Evolutionary conservation across 37 sponge, comb jelly and placozoan genomes (phyloP).

Genomic region (Beroe forskalii): DNA sequence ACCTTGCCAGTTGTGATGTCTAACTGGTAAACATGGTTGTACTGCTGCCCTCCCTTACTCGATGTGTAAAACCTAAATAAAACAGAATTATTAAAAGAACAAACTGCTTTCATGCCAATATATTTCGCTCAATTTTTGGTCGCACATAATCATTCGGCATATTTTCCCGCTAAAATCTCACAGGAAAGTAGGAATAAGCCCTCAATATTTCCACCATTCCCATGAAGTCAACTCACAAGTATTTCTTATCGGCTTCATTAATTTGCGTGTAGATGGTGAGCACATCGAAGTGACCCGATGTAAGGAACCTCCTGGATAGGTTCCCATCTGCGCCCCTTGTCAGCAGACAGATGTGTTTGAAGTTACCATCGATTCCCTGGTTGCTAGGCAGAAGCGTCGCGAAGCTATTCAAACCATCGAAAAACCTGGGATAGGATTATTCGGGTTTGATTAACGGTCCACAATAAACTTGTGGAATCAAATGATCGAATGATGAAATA

Average conservation of each 20-base stretch:
- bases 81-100: too few relatives aligned
- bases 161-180: too few relatives aligned
- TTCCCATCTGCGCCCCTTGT: conserved; percentile 4
- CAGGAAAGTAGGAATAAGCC: too few relatives aligned
- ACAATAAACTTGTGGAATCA: too few relatives aligned
- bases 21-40: conserved; percentile 26
- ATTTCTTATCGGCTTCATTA: neutral
- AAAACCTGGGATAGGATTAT: conserved; percentile 9
- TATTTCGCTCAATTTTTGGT: too few relatives aligned
- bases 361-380: conserved; percentile 33
- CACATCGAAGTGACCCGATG: conserved; percentile 26
- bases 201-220: too few relatives aligned
- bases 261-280: neutral
- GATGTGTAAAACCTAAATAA: conserved; percentile 43
- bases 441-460: too few relatives aligned
- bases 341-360: conserved; percentile 32
- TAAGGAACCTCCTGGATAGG: neutral
- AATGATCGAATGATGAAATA: too few relatives aligned
- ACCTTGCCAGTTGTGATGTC: conserved; percentile 4
- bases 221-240: conserved; percentile 41
- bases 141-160: too few relatives aligned
- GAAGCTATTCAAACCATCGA: conserved; percentile 39
- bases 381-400: conserved; percentile 48
- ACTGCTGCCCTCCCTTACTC: conserved; percentile 12
- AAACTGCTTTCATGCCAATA: too few relatives aligned